These are phyloP conservation scores for Zaprionus lachaisei DNA, from an alignment of 1,140 invertebrate genomes.

Conservation along the genomic window DNA sequence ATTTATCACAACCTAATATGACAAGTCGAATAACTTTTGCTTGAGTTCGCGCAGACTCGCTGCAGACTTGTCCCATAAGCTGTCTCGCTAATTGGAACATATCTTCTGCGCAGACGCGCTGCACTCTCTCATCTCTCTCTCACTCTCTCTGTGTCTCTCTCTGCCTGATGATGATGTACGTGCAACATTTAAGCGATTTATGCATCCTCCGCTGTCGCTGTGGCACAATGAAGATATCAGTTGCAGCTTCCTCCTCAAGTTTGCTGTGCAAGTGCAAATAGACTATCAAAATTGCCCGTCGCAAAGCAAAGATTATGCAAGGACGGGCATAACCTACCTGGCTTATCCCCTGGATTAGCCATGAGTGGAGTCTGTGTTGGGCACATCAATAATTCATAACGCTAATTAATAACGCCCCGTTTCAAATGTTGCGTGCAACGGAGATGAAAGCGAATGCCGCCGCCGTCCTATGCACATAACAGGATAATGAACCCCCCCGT, in stretches of 20 bases:
- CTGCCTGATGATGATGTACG: conserved; percentile 48
- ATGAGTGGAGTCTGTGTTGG: background rate
- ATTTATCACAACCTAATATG: conserved; percentile 84
- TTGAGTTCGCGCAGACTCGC: conserved; percentile 25
- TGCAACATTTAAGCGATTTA: conserved; percentile 56
- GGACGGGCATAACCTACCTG: too few relatives aligned
- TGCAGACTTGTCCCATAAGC: conserved; percentile 12
- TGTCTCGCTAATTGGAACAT: conserved; percentile 79
- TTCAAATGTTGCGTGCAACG: conserved; percentile 65
- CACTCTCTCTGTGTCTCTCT: background rate
- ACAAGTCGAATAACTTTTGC: conserved; percentile 81
- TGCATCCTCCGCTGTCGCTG: conserved; percentile 56
- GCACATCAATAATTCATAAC: conserved; percentile 82
- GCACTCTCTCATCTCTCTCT: too few relatives aligned
- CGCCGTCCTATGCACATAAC: conserved; percentile 57
- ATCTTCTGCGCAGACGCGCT: conserved; percentile 45
- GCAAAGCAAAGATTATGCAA: too few relatives aligned
- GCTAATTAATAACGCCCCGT: conserved; percentile 82
- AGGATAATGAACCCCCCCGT: conserved; percentile 72
- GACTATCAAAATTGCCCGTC: conserved; percentile 34
- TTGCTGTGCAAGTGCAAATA: conserved; percentile 34
- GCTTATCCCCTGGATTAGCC: conserved; percentile 3
- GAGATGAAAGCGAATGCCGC: conserved; percentile 69
- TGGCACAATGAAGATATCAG: conserved; percentile 70
- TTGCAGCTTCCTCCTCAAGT: background rate